phyloP scores from a whole-genome alignment of 2,888 invertebrate species.

The Terebella lapidaria region DNA sequence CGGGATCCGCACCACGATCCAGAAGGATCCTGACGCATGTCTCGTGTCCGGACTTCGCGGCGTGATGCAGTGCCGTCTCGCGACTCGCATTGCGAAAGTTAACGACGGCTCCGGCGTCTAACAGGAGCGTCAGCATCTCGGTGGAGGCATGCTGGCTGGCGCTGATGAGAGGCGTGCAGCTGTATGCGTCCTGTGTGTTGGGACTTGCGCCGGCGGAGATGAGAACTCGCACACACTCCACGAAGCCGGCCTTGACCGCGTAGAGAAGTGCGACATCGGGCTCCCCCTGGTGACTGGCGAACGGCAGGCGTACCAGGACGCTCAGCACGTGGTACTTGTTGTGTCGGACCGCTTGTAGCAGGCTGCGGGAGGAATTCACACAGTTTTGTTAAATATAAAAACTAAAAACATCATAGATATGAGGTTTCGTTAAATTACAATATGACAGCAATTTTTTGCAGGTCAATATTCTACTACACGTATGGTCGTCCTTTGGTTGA shows the following conservation, averaged over 20 bases:
- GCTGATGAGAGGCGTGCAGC: conserved; percentile 21
- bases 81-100: conserved; percentile 3
- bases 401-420: too few relatives aligned
- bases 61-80: conserved; percentile 21
- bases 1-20: conserved; percentile 7
- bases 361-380: conserved; percentile 6
- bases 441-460: too few relatives aligned
- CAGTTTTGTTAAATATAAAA: not conserved
- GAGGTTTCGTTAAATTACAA: too few relatives aligned
- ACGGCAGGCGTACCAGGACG: conserved; percentile 18
- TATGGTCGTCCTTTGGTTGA: too few relatives aligned
- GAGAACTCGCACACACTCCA: conserved; percentile 20
- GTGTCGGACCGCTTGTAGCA: conserved; percentile 18
- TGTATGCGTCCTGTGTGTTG: conserved; percentile 19
- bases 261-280: conserved; percentile 22
- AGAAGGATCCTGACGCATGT: conserved; percentile 17
- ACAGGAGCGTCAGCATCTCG: conserved; percentile 11
- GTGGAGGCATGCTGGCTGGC: conserved; percentile 18
- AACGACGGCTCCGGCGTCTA: conserved; percentile 12
- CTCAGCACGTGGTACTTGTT: conserved; percentile 20
- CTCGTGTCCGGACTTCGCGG: conserved; percentile 23
- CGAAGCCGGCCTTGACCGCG: conserved; percentile 22
- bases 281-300: conserved; percentile 15
- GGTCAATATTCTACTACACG: too few relatives aligned
- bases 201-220: conserved; percentile 18